Evolutionary conservation across 2,888 invertebrate genomes (phyloP).

Genomic region (Euplexia lucipara): DNA sequence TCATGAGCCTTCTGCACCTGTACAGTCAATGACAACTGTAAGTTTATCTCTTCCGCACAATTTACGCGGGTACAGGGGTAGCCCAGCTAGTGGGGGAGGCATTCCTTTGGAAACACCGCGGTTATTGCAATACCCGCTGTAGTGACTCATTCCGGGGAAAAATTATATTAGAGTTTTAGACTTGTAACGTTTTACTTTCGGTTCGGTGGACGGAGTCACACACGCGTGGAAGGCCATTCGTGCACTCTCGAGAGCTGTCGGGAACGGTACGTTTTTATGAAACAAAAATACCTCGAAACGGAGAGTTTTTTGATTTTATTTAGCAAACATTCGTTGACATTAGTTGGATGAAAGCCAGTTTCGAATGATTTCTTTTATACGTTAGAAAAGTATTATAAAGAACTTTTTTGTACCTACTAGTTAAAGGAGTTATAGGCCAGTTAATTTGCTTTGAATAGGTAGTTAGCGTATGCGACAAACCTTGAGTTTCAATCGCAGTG

Average conservation of each 20-base stretch:
- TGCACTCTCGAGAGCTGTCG: slow-evolving; percentile 25
- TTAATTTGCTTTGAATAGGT: slow-evolving; percentile 7
- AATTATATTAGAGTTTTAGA: slow-evolving; percentile 30
- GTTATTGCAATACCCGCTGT: slow-evolving; percentile 53
- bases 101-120: slow-evolving; percentile 56
- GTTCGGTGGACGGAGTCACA: slow-evolving; percentile 9
- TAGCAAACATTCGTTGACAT: background rate
- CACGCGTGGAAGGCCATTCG: slow-evolving; percentile 1
- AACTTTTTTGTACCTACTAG: background rate
- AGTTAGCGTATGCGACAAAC: background rate
- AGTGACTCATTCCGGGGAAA: slow-evolving; percentile 40
- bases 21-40: slow-evolving; percentile 8
- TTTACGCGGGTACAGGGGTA: slow-evolving; percentile 56
- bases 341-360: slow-evolving; percentile 3
- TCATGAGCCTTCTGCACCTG: slow-evolving; percentile 25
- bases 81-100: slow-evolving; percentile 4
- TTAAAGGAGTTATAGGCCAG: background rate
- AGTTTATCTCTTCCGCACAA: slow-evolving; percentile 77
- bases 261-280: slow-evolving; percentile 9
- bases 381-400: background rate
- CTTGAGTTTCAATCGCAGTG: slow-evolving; percentile 16
- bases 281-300: background rate
- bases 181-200: slow-evolving; percentile 26
- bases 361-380: background rate
- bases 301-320: background rate